Evolutionary conservation across 2,888 invertebrate species (phyloP).

Genomic region (Danaus chrysippus): DNA sequence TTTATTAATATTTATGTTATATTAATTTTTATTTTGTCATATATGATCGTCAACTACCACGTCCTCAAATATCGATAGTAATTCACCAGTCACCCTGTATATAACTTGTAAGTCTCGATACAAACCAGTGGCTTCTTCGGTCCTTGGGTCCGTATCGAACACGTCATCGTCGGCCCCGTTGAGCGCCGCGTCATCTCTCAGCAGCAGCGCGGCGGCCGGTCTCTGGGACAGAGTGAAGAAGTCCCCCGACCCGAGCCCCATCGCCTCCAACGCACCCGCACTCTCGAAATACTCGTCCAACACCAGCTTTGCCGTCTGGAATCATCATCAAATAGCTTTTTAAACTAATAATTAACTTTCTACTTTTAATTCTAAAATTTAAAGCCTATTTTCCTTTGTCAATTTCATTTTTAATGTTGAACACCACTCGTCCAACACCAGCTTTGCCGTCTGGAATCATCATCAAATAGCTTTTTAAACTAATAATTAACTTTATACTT

Average conservation of each 20-base stretch:
- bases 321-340: slow-evolving; percentile 15
- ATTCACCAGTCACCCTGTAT: no score
- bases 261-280: slow-evolving; percentile 69
- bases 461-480: no score
- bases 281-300: slow-evolving; percentile 90
- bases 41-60: no score
- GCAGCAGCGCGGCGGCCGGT: slow-evolving; percentile 69
- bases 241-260: slow-evolving; percentile 73
- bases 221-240: slow-evolving; percentile 77
- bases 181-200: slow-evolving; percentile 66
- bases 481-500: no score
- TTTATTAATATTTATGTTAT: no score
- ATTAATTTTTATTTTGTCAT: no score
- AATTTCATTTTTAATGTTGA: no score
- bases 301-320: slow-evolving; percentile 90
- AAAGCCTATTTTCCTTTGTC: no score
- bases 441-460: slow-evolving; percentile 86
- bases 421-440: slow-evolving; percentile 92
- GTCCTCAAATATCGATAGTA: no score
- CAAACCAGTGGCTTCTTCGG: slow-evolving; percentile 9
- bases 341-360: no score
- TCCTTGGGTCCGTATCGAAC: slow-evolving; percentile 38
- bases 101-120: no score
- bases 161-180: slow-evolving; percentile 72
- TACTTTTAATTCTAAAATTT: no score